Evolutionary conservation across 2,888 invertebrate genomes (phyloP).

Genomic region (Syrista parreyssii): DNA sequence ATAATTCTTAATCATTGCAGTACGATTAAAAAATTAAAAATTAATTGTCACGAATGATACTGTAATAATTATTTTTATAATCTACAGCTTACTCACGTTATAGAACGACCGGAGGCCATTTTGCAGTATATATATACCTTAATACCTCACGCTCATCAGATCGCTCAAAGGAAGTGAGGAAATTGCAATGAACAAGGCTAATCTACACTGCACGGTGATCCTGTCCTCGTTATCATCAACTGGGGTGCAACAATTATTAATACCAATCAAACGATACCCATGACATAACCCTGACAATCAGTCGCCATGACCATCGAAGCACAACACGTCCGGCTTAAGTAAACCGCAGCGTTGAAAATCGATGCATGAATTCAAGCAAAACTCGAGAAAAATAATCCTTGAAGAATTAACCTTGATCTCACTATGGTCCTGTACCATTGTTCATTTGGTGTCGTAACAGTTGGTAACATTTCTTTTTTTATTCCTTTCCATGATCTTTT

Average conservation of each 20-base stretch:
- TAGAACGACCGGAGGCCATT: neutral
- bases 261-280: neutral
- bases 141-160: neutral
- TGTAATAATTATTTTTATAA: neutral
- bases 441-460: neutral
- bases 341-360: neutral
- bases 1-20: too few species aligned
- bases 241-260: neutral
- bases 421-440: neutral
- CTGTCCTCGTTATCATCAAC: constrained; percentile 15
- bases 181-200: constrained; percentile 35
- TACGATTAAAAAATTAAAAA: too few species aligned
- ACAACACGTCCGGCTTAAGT: neutral
- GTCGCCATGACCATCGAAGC: neutral
- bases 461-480: neutral
- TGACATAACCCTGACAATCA: neutral
- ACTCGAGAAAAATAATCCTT: neutral
- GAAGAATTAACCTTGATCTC: neutral
- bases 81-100: neutral
- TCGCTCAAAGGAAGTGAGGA: constrained; percentile 35
- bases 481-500: neutral
- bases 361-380: constrained; percentile 4
- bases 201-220: constrained; percentile 8
- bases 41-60: too few species aligned
- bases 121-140: neutral